Conservation (phyloP, 1,140 invertebrate species). For the Glossosoma conforme region DNA sequence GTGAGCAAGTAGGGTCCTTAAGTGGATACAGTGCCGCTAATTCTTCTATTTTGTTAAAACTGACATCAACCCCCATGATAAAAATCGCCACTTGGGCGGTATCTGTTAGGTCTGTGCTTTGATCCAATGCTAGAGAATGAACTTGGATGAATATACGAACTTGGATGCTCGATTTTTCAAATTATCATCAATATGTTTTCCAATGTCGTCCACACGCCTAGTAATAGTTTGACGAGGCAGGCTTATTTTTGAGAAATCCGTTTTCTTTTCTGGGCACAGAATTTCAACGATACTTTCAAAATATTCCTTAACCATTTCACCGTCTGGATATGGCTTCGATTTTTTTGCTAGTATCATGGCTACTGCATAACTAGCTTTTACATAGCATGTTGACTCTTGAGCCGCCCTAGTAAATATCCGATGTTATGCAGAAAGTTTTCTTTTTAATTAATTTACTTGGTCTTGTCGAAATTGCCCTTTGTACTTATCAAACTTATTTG, state of each 20-base stretch:
- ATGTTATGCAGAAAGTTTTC: constrained; percentile 10
- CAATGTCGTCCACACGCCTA: constrained; percentile 33
- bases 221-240: constrained; percentile 34
- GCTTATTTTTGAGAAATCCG: constrained; percentile 29
- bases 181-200: constrained; percentile 29
- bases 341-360: constrained; percentile 33
- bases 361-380: constrained; percentile 32
- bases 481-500: too few species aligned
- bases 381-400: constrained; percentile 12
- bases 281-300: constrained; percentile 32
- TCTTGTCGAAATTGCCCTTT: too few species aligned
- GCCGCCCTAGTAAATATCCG: constrained; percentile 15
- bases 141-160: too few species aligned
- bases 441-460: too few species aligned
- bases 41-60: too few species aligned
- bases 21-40: too few species aligned
- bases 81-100: too few species aligned
- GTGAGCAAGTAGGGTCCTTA: too few species aligned
- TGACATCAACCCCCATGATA: too few species aligned
- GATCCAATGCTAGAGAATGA: too few species aligned
- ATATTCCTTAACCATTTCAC: constrained; percentile 36
- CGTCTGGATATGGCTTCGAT: constrained; percentile 34
- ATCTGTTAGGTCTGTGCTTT: too few species aligned
- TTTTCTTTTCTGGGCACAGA: constrained; percentile 33
- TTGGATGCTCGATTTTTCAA: too few species aligned